phyloP scores from a whole-genome alignment of 1,140 invertebrate species.

The Rhagoletis pomonella region DNA sequence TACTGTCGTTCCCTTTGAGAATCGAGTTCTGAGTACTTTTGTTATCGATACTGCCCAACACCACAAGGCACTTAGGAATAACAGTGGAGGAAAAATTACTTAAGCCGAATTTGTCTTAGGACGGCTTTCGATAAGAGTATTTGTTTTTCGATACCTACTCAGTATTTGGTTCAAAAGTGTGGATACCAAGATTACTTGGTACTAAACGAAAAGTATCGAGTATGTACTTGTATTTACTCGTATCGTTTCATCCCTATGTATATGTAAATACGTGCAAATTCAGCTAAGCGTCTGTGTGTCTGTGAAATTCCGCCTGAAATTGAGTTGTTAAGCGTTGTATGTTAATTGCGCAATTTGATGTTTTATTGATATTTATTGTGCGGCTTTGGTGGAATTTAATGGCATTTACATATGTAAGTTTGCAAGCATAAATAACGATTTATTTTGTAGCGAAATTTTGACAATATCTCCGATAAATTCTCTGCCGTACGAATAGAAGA shows the following conservation, averaged over 20 bases:
- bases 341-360: background rate
- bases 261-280: background rate
- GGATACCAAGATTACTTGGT: too few species aligned
- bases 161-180: too few species aligned
- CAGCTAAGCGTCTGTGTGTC: background rate
- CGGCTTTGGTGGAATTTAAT: background rate
- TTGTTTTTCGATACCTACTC: too few species aligned
- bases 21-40: too few species aligned
- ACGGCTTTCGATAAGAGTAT: background rate
- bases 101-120: too few species aligned
- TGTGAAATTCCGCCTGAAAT: conserved; percentile 1
- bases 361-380: conserved; percentile 39
- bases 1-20: too few species aligned
- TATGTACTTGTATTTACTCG: too few species aligned
- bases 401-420: background rate
- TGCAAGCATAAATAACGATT: background rate
- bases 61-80: too few species aligned
- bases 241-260: background rate
- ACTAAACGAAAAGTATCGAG: too few species aligned
- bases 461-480: background rate
- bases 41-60: too few species aligned
- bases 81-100: too few species aligned
- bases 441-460: background rate
- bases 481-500: too few species aligned
- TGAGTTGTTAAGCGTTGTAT: background rate